These are phyloP conservation scores for Meloidogyne floridensis DNA, from an alignment of 1,140 invertebrate genomes.

Conservation along the genomic window DNA sequence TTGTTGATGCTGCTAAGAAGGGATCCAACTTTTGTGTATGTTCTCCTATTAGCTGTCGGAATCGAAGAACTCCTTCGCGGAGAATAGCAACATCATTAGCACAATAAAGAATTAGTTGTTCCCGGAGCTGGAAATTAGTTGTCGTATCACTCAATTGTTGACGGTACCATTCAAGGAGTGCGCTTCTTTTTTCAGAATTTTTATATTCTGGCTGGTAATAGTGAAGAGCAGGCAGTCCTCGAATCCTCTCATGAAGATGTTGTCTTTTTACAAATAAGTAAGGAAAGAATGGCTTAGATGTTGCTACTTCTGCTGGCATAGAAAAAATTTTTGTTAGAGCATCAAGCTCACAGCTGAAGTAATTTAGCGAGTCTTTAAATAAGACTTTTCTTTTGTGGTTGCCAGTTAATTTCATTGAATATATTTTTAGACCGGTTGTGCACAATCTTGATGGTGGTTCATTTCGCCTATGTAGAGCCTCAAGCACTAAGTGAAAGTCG, in stretches of 20 bases:
- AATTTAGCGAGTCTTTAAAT: conserved; percentile 25
- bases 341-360: conserved; percentile 25
- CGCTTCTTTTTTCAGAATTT: neutral
- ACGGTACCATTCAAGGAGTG: conserved; percentile 14
- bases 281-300: conserved; percentile 17
- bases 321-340: neutral
- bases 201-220: conserved; percentile 10
- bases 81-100: conserved; percentile 18
- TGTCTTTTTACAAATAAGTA: neutral
- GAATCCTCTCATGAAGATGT: neutral
- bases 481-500: neutral
- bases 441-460: neutral
- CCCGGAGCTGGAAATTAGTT: neutral
- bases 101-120: neutral
- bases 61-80: neutral
- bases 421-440: conserved; percentile 25
- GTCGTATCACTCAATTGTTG: conserved; percentile 6
- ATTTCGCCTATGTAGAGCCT: conserved; percentile 11
- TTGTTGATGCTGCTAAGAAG: conserved; percentile 12
- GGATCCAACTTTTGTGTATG: conserved; percentile 6
- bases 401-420: neutral
- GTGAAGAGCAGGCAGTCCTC: neutral
- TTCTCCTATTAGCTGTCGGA: conserved; percentile 3
- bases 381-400: neutral
- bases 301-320: conserved; percentile 10